Base-by-base conservation (phyloP, 1,140 invertebrate genomes). In the Lepidostoma basale region DNA sequence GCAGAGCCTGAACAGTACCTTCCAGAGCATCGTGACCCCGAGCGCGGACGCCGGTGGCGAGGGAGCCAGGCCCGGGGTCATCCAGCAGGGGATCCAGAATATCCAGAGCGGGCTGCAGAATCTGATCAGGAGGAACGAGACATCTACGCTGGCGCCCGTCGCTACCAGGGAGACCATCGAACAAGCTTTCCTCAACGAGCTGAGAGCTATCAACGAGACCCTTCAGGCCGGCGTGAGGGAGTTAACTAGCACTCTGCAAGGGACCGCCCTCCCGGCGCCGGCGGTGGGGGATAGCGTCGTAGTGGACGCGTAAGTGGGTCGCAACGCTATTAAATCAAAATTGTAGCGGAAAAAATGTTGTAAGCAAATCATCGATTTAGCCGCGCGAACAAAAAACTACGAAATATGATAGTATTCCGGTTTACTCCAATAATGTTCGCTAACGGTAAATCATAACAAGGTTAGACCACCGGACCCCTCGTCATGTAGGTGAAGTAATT, bases 21-120 rank as follows among this genome's bases (percentile, higher is more conserved):
- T 73, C 23, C 72, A 73, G 47, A 70, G 62, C 44, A 64, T 70
- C 9, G 40, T 73, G 12, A 70, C 52, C 36, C 68, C 71, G 10
- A 25, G 39, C 25, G 25, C 40, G 10, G 33, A 26, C 3, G 16
- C 18, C 22, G 45, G 23, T 3, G n/a, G 1, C 33, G 23, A 49
- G 22, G 9, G 26, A n/a, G n/a, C 14, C 39, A 67, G 40, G 9
- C 63, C 56, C 20, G 30, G 52, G n/a, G 23, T 39, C 3, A 42
- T 70, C 33, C 42, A 10, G 18, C 56, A 68, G 25, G 62, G 42
- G 16, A 16, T 70, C 5, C 59, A 68, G 16, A 56, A 30, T 16
- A 22, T 71, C 23, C 28, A 45, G 6, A 40, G 36, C 23, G 23
- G 36, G 16, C n/a, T 69, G 8, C 68, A 72, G 28, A 66, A 33